Percentiles rank a stretch among this genome's conserved stretches.
These are phyloP conservation scores for Harpagoxenus sublaevis DNA, from an alignment of 2,888 invertebrate species.

Conservation along the genomic window DNA sequence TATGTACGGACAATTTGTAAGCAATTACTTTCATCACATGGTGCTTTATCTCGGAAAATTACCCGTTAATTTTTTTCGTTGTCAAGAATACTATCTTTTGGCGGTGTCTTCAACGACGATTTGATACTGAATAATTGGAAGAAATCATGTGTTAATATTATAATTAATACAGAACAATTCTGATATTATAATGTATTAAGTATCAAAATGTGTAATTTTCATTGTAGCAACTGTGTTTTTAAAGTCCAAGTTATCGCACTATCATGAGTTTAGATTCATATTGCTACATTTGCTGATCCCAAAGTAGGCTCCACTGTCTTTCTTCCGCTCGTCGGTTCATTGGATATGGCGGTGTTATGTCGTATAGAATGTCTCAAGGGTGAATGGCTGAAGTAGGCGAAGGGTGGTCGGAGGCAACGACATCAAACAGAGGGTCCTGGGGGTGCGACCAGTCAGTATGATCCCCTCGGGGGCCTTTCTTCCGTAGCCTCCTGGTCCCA, in stretches of 20 bases:
- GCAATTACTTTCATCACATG: slow-evolving; percentile 75
- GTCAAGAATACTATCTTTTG: slow-evolving; percentile 29
- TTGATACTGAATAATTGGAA: background rate
- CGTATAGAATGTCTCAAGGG: slow-evolving; percentile 73
- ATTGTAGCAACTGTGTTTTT: background rate
- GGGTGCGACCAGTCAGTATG: slow-evolving; percentile 81
- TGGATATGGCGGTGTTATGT: slow-evolving; percentile 72
- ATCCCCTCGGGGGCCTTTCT: slow-evolving; percentile 83
- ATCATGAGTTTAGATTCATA: slow-evolving; percentile 8
- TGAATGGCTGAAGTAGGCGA: slow-evolving; percentile 62
- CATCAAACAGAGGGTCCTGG: slow-evolving; percentile 76
- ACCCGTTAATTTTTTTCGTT: slow-evolving; percentile 51
- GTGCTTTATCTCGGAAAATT: slow-evolving; percentile 33
- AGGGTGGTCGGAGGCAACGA: slow-evolving; percentile 66
- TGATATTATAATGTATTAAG: background rate
- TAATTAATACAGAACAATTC: background rate
- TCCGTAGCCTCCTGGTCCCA: slow-evolving; percentile 79
- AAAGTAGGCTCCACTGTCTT: slow-evolving; percentile 47
- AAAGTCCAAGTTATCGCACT: background rate
- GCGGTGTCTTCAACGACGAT: background rate
- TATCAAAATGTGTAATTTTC: background rate
- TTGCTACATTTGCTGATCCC: background rate
- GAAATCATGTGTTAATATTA: background rate
- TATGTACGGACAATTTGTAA: slow-evolving; percentile 76
- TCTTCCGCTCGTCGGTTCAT: slow-evolving; percentile 56